Percentiles rank a stretch among this genome's conserved stretches.
Conservation (phyloP, 1,140 invertebrate species). For the Subanguina moxae region DNA sequence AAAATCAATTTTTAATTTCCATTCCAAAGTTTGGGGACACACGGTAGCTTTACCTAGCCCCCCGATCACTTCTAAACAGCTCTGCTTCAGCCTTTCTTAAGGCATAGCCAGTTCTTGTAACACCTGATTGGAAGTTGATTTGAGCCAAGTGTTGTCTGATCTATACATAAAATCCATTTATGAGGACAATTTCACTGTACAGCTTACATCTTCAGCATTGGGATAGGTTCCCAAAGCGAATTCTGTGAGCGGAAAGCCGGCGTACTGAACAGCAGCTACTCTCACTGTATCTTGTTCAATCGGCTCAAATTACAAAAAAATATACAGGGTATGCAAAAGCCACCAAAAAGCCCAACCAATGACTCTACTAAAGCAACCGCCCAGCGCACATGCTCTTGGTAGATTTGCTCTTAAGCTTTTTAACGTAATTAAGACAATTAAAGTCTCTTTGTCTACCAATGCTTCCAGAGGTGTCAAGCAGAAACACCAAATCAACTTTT, state of each 20-base stretch:
- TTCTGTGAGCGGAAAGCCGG: slow-evolving; percentile 52
- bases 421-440: too few species aligned
- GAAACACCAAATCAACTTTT: slow-evolving; percentile 50
- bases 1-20: too few species aligned
- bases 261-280: slow-evolving; percentile 54
- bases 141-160: background rate
- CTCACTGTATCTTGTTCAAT: slow-evolving; percentile 45
- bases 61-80: slow-evolving; percentile 45
- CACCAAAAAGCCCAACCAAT: slow-evolving; percentile 27
- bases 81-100: slow-evolving; percentile 52
- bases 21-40: too few species aligned
- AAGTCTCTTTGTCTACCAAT: slow-evolving; percentile 13
- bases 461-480: slow-evolving; percentile 52
- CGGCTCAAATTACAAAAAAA: slow-evolving; percentile 10
- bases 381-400: slow-evolving; percentile 52
- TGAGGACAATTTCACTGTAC: background rate
- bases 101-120: slow-evolving; percentile 38
- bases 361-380: slow-evolving; percentile 51
- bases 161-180: background rate
- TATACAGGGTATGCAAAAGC: slow-evolving; percentile 1
- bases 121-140: slow-evolving; percentile 9
- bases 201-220: slow-evolving; percentile 42
- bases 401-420: slow-evolving; percentile 35
- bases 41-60: slow-evolving; percentile 48
- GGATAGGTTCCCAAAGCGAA: slow-evolving; percentile 53